Base-by-base conservation (phyloP, 2,888 invertebrate genomes). In the Plemyria rubiginata region DNA sequence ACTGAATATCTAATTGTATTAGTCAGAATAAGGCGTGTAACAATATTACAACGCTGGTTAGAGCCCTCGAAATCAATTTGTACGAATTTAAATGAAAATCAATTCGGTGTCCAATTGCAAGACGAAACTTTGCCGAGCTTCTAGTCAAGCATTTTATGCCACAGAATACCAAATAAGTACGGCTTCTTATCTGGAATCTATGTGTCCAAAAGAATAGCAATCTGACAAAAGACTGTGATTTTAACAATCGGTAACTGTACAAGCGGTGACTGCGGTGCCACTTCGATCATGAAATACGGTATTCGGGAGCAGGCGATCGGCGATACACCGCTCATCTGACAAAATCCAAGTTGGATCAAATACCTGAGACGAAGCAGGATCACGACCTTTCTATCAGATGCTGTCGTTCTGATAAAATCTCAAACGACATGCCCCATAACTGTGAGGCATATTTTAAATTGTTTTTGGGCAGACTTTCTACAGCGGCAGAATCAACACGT, bases 31-130 rank as follows among this genome's bases (percentile, higher is more conserved):
- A 77, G 74, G 71, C 81, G 73, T 78, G 77, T 84, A 85, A 85
- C 83, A 82, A 79, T 81, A 85, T 79, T 80, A 76, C 65, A 77
- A 81, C 71, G 80, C 82, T 78, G 72, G 75, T 82, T 80, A 81
- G 77, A 84, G 82, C 81, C 77, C 79, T 79, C 77, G 73, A 79
- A 86, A 85, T 83, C 84, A 78, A 82, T 85, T 84, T 81, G 74
- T 87, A 88, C 85, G 84, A 80, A 80, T 87, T 86, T 77, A 81
- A 83, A 82, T 75, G 77, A 85, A 87, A 87, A 88, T 87, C 82
- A 82, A 90, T 90, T 87, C 83, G 81, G 81, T 82, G 86, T 90
- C 90, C 86, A 89, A 92, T 91, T 87, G 85, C 76, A 80, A 85
- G 84, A 82, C 75, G 80, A 78, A 82, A 82, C 81, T 84, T 89